Percentiles rank a stretch among this genome's conserved stretches.
Conservation (phyloP, 2,797 vertebrate species). For the Centropyge bicolor region DNA sequence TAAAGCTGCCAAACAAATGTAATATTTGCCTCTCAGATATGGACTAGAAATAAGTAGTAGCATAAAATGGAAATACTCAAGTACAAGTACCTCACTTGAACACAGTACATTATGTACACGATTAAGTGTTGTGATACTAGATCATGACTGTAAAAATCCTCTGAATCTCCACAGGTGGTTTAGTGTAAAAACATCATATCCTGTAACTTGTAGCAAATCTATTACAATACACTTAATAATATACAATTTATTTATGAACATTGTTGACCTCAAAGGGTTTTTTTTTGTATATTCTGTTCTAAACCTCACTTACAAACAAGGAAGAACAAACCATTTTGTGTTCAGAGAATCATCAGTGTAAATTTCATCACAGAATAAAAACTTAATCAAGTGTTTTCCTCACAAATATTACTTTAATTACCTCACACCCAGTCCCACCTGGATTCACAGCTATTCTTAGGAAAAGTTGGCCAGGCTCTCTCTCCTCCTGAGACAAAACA, state of each 20-base stretch:
- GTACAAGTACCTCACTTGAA: not conserved
- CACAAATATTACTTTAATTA: constrained; percentile 43
- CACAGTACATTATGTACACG: not conserved
- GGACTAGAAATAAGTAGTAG: not conserved
- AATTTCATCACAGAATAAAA: constrained; percentile 17
- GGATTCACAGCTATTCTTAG: constrained; percentile 30
- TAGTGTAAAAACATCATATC: not conserved
- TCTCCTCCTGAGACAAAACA: constrained; percentile 27
- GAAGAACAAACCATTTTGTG: not conserved
- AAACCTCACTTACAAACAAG: not conserved
- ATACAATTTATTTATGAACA: not conserved
- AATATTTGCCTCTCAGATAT: not conserved
- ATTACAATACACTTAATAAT: too few relatives aligned
- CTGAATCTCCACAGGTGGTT: not conserved
- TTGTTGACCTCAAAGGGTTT: not conserved
- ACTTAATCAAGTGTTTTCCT: constrained; percentile 35
- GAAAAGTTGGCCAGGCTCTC: constrained; percentile 5
- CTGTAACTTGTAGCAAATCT: not conserved
- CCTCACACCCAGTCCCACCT: not conserved
- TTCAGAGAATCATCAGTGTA: not conserved
- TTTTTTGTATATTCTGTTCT: not conserved
- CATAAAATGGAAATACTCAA: not conserved
- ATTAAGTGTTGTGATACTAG: too few relatives aligned
- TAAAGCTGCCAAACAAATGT: not conserved
- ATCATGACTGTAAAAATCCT: not conserved